These are phyloP conservation scores for Hyles lineata DNA, from an alignment of 2,888 invertebrate species.

Conservation along the genomic window DNA sequence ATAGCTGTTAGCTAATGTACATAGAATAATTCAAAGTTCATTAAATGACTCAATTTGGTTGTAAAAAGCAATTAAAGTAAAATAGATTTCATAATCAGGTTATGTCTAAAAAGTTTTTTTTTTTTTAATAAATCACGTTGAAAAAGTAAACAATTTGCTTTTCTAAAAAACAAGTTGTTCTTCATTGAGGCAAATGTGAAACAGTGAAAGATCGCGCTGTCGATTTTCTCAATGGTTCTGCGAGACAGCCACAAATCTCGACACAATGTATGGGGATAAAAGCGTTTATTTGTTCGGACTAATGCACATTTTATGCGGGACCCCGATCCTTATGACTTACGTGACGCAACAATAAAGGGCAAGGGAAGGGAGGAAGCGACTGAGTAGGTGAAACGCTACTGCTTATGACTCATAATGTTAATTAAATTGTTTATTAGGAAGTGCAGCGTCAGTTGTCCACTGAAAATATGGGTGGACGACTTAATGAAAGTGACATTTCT, in stretches of 20 bases:
- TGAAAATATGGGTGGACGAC: too few species aligned
- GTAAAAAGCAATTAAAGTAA: too few species aligned
- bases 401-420: neutral
- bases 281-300: conserved; percentile 82
- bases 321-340: conserved; percentile 77
- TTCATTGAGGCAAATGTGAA: neutral
- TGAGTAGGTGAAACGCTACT: neutral
- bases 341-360: conserved; percentile 62
- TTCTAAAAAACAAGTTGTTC: neutral
- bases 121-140: too few species aligned
- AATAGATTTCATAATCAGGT: too few species aligned
- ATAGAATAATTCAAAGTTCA: too few species aligned
- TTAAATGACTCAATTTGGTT: too few species aligned
- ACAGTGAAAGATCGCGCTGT: neutral
- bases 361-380: conserved; percentile 43
- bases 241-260: conserved; percentile 63
- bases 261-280: conserved; percentile 67
- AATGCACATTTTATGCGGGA: conserved; percentile 82
- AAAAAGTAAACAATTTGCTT: neutral
- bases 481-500: too few species aligned
- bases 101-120: too few species aligned
- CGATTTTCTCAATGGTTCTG: conserved; percentile 3
- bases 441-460: too few species aligned
- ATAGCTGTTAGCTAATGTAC: too few species aligned
- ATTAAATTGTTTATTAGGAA: neutral